A percentile compares a stretch with the other conserved stretches of the same genome.
phyloP scores from a whole-genome alignment of 2,888 invertebrate genomes.

The Heliconius charithonia region DNA sequence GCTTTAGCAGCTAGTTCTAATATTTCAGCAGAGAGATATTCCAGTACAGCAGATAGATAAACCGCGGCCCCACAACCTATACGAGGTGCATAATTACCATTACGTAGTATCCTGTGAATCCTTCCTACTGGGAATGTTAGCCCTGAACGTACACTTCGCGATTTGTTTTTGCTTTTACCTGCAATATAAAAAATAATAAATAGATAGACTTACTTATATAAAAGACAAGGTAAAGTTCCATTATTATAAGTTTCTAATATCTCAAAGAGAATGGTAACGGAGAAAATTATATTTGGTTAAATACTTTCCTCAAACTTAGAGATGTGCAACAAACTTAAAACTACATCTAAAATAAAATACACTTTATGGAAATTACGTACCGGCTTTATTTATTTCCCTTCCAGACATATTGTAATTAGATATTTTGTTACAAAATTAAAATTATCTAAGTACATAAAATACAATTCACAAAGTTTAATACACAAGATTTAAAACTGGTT shows the following conservation, averaged over 20 bases:
- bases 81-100: slow-evolving; percentile 85
- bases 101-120: slow-evolving; percentile 84
- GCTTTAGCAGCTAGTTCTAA: slow-evolving; percentile 87
- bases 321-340: too few relatives aligned
- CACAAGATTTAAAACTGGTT: neutral
- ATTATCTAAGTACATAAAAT: neutral
- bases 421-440: neutral
- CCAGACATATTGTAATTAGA: slow-evolving; percentile 32
- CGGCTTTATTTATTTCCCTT: slow-evolving; percentile 17
- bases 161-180: slow-evolving; percentile 64
- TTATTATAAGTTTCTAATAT: too few relatives aligned
- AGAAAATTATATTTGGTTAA: too few relatives aligned
- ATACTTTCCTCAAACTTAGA: too few relatives aligned
- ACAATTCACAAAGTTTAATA: neutral
- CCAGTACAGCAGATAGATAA: slow-evolving; percentile 85
- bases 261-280: too few relatives aligned
- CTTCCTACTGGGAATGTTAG: slow-evolving; percentile 85
- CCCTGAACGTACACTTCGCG: slow-evolving; percentile 83
- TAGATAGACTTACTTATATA: too few relatives aligned
- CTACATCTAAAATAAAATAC: neutral
- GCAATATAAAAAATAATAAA: too few relatives aligned
- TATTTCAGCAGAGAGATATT: slow-evolving; percentile 88
- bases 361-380: neutral
- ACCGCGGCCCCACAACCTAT: slow-evolving; percentile 83
- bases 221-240: too few relatives aligned